phyloP scores from a whole-genome alignment of 2,113 vertebrate species.

The Gracilinanus agilis region DNA sequence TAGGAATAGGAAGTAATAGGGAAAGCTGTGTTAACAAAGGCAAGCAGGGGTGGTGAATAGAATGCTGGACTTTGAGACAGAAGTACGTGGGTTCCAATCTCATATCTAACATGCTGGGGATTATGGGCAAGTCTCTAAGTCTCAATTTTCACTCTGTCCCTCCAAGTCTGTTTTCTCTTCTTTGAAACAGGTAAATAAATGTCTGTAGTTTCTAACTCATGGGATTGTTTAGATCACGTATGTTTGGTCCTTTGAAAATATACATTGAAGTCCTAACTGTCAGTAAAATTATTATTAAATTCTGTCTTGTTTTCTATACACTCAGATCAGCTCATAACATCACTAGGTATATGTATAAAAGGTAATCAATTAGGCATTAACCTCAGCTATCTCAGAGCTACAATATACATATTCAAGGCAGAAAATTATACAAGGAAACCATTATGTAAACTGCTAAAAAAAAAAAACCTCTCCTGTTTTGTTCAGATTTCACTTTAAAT shows the following conservation, averaged over 20 bases:
- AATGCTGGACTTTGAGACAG: background rate
- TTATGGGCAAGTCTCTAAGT: background rate
- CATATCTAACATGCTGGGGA: background rate
- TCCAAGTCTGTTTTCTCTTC: background rate
- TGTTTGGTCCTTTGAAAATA: background rate
- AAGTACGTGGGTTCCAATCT: background rate
- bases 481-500: constrained; percentile 45
- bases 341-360: constrained; percentile 7
- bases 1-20: background rate
- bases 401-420: background rate
- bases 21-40: background rate
- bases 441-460: background rate
- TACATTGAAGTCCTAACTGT: background rate
- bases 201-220: background rate
- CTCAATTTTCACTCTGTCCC: background rate
- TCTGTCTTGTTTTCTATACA: constrained; percentile 19
- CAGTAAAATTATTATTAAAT: background rate
- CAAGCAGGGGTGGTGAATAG: background rate
- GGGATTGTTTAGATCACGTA: background rate
- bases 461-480: constrained; percentile 8
- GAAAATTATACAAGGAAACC: constrained; percentile 12
- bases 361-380: constrained; percentile 15
- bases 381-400: background rate
- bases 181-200: background rate
- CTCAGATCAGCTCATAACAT: background rate